Conservation (phyloP, 23 tunicate genomes). For the Halocynthia aurantium region DNA sequence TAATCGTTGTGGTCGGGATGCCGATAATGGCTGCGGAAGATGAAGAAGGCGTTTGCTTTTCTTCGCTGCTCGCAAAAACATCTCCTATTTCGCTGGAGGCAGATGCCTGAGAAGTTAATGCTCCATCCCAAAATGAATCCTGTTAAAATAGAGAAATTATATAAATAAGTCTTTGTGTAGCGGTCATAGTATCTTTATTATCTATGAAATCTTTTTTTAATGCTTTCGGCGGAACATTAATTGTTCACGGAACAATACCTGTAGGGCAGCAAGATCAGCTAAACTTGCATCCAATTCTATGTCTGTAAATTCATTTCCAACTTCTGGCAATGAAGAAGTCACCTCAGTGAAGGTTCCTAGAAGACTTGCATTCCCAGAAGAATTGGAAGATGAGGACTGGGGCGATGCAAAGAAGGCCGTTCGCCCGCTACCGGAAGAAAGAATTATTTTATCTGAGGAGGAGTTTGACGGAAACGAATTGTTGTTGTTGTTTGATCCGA, state of each 20-base stretch:
- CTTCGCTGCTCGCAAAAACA: neutral
- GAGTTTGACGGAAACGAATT: constrained; percentile 1
- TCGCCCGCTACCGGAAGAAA: constrained; percentile 7
- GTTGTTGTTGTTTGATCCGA: constrained; percentile 9
- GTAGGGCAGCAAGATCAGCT: constrained; percentile 74
- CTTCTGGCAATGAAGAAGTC: neutral
- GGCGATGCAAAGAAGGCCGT: constrained; percentile 19
- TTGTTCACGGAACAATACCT: constrained; percentile 21
- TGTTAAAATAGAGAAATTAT: constrained; percentile 6
- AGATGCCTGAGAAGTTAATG: constrained; percentile 3
- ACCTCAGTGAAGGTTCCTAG: constrained; percentile 49
- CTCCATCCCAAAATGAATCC: constrained; percentile 70
- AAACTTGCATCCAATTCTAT: constrained; percentile 83
- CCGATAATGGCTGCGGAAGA: constrained; percentile 23
- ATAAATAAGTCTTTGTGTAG: too few species aligned
- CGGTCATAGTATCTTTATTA: neutral
- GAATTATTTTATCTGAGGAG: constrained; percentile 15
- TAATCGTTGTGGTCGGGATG: neutral
- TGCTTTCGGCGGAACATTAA: neutral
- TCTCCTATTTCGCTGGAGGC: constrained; percentile 5
- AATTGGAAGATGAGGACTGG: constrained; percentile 31
- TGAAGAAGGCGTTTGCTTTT: neutral
- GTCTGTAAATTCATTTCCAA: constrained; percentile 30
- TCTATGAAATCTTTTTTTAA: neutral
- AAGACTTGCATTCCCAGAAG: constrained; percentile 34